Conservation (phyloP, 2,113 vertebrate genomes). For the Lates calcarifer region DNA sequence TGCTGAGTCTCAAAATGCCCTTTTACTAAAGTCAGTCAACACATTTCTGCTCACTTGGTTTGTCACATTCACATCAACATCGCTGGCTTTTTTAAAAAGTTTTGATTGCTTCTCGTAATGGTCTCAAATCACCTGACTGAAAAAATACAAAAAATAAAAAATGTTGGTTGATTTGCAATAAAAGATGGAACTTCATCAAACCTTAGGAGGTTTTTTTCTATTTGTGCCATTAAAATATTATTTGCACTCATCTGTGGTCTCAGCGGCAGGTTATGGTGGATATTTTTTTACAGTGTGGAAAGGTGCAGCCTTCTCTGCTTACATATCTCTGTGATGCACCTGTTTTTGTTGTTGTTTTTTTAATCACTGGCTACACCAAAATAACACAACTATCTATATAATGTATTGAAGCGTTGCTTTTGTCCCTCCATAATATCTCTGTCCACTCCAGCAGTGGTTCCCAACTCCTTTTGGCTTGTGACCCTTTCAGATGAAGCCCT, state of each 20-base stretch:
- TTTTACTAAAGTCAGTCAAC: background rate
- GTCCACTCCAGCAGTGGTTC: background rate
- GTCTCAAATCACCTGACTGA: background rate
- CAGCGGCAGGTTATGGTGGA: background rate
- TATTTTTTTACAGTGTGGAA: constrained; percentile 69
- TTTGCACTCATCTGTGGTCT: background rate
- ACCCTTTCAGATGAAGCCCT: background rate
- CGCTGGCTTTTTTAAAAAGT: background rate
- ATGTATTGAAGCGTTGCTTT: background rate
- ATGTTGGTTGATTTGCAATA: background rate
- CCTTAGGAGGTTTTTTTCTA: rapidly evolving
- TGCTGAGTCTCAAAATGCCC: background rate
- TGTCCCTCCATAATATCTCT: background rate
- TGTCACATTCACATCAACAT: background rate
- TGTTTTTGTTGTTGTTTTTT: too few relatives aligned
- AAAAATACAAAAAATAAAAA: background rate
- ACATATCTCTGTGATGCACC: constrained; percentile 36
- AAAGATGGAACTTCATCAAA: background rate
- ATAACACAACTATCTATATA: background rate
- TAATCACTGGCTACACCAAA: background rate
- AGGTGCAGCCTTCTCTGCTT: constrained; percentile 18
- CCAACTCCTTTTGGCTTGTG: background rate
- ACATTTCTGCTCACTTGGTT: background rate
- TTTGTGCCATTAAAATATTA: background rate
- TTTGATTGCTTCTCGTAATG: background rate